Evolutionary conservation across 2,113 vertebrate genomes (phyloP).

Genomic region (Albula goreensis): DNA sequence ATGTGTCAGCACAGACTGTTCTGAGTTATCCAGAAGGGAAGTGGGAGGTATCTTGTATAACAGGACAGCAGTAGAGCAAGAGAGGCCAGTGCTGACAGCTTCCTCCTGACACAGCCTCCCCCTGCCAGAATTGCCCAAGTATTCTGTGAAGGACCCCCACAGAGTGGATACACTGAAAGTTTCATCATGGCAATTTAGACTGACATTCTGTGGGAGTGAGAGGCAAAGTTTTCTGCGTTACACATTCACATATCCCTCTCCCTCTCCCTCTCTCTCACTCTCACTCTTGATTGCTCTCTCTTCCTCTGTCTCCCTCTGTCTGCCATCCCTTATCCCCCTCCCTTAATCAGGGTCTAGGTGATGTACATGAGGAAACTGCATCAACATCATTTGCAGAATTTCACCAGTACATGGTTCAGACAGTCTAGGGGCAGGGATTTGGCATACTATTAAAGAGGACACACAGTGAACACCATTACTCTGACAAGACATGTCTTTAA

Average conservation of each 20-base stretch:
- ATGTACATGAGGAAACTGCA: neutral
- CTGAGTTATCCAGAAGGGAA: slow-evolving; percentile 31
- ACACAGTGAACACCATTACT: neutral
- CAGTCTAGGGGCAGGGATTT: neutral
- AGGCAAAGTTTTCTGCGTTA: neutral
- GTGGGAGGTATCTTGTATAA: slow-evolving; percentile 21
- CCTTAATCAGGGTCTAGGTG: neutral
- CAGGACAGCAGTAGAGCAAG: neutral
- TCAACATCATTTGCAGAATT: neutral
- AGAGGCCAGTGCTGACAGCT: neutral
- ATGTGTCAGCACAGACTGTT: slow-evolving; percentile 29
- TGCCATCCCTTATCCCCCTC: neutral
- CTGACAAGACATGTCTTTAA: neutral
- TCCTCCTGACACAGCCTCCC: neutral
- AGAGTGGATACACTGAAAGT: neutral
- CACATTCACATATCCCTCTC: neutral
- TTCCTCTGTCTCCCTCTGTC: too few species aligned
- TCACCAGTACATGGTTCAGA: neutral
- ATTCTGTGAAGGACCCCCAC: neutral
- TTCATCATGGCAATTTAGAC: neutral
- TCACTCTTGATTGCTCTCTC: too few species aligned
- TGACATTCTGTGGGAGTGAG: neutral
- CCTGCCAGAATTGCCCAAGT: neutral
- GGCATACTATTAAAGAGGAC: neutral
- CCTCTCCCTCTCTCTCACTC: neutral